Percentiles rank a stretch among this genome's conserved stretches.
These are phyloP conservation scores for Marmota flaviventris DNA, from an alignment of 2,113 vertebrate species.

Conservation along the genomic window DNA sequence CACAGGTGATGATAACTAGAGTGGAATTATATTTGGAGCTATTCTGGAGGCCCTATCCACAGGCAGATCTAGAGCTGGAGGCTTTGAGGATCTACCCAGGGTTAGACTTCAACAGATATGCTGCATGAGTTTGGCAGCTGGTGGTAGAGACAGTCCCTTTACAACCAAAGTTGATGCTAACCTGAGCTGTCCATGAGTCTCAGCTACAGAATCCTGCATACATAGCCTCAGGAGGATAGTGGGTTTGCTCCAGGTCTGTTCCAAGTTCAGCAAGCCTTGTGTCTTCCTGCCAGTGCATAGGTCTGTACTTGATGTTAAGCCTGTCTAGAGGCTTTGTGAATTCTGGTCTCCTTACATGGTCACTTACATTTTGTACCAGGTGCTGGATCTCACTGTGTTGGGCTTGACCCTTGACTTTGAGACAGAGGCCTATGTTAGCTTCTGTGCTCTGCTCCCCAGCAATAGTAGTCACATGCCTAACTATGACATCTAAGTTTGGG, in stretches of 20 bases:
- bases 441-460: background rate
- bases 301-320: background rate
- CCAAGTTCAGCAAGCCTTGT: background rate
- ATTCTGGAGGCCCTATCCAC: background rate
- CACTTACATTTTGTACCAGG: background rate
- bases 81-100: background rate
- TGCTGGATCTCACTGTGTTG: background rate
- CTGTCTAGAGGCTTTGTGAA: too few relatives aligned
- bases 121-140: background rate
- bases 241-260: background rate
- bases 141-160: background rate
- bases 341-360: background rate
- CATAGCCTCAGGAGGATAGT: background rate
- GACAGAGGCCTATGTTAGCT: background rate
- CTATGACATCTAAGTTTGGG: background rate
- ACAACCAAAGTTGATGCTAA: background rate
- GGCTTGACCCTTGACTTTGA: background rate
- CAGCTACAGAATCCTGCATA: background rate
- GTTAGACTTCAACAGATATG: background rate
- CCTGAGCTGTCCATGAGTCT: background rate
- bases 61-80: background rate
- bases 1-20: background rate
- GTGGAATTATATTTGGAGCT: background rate
- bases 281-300: too few relatives aligned
- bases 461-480: background rate